Conservation (phyloP, 2,888 invertebrate species). For the Caenorhabditis uteleia region DNA sequence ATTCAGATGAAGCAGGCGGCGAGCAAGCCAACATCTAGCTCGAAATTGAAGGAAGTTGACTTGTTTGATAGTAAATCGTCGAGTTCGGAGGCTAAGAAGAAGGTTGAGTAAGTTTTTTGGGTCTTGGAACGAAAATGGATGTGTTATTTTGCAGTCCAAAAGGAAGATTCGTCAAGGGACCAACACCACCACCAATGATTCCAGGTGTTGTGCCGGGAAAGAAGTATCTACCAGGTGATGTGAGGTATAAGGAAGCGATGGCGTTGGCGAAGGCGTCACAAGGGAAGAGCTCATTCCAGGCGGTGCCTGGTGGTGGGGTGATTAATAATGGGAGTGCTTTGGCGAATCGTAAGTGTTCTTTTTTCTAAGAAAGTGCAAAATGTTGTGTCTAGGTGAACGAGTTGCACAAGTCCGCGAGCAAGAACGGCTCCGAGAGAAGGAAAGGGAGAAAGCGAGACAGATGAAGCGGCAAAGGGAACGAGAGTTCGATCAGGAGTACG, state of each 20-base stretch:
- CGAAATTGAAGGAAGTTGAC: too few species aligned
- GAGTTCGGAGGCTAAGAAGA: too few species aligned
- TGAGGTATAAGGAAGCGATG: slow-evolving; percentile 48
- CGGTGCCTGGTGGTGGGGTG: too few species aligned
- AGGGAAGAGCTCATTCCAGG: too few species aligned
- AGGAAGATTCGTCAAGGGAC: slow-evolving; percentile 30
- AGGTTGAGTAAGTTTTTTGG: too few species aligned
- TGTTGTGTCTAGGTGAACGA: slow-evolving; percentile 22
- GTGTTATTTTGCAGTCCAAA: too few species aligned
- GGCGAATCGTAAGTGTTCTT: too few species aligned
- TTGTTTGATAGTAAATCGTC: too few species aligned
- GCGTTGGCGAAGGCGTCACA: slow-evolving; percentile 7
- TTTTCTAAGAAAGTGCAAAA: too few species aligned
- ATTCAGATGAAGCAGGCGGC: background rate
- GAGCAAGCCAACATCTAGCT: too few species aligned
- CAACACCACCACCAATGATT: slow-evolving; percentile 41
- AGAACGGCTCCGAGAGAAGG: slow-evolving; percentile 26
- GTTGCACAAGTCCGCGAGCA: slow-evolving; percentile 15
- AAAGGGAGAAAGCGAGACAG: slow-evolving; percentile 15
- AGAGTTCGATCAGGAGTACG: slow-evolving; percentile 5
- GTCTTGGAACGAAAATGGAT: too few species aligned
- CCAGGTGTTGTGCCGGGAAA: slow-evolving; percentile 38
- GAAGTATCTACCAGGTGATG: slow-evolving; percentile 55
- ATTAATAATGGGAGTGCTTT: too few species aligned
- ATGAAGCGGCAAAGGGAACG: slow-evolving; percentile 20